Conservation (phyloP, 2,888 invertebrate species). For the Tipula helvola region DNA sequence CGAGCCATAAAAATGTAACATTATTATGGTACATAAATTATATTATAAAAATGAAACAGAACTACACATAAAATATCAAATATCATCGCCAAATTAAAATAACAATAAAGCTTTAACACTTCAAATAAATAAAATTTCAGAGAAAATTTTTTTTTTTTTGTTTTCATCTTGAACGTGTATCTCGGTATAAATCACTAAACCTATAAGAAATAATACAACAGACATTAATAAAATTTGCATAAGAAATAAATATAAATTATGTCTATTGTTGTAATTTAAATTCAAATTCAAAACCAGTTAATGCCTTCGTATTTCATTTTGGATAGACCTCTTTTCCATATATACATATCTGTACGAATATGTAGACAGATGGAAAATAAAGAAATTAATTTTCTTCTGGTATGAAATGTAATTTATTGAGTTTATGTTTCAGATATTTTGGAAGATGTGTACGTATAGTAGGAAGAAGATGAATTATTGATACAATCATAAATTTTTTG, state of each 20-base stretch:
- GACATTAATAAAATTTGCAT: background rate
- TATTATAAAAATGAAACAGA: background rate
- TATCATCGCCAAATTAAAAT: background rate
- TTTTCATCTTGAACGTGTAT: background rate
- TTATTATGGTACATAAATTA: background rate
- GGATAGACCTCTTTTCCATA: background rate
- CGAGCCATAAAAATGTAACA: background rate
- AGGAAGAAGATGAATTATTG: background rate
- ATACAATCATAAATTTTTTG: background rate
- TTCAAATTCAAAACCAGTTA: background rate
- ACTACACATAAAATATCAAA: background rate
- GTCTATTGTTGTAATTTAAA: background rate
- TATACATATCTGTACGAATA: background rate
- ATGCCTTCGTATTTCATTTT: background rate
- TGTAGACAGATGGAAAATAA: background rate
- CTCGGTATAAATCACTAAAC: background rate
- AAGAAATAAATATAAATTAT: background rate
- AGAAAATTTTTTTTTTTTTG: background rate
- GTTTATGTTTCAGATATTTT: background rate
- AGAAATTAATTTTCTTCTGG: background rate
- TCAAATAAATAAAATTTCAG: background rate
- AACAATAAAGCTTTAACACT: background rate
- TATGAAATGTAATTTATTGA: background rate
- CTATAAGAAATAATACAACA: background rate
- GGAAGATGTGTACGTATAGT: background rate